Conservation (phyloP, 2,797 vertebrate genomes). For the Hirundo rustica region DNA sequence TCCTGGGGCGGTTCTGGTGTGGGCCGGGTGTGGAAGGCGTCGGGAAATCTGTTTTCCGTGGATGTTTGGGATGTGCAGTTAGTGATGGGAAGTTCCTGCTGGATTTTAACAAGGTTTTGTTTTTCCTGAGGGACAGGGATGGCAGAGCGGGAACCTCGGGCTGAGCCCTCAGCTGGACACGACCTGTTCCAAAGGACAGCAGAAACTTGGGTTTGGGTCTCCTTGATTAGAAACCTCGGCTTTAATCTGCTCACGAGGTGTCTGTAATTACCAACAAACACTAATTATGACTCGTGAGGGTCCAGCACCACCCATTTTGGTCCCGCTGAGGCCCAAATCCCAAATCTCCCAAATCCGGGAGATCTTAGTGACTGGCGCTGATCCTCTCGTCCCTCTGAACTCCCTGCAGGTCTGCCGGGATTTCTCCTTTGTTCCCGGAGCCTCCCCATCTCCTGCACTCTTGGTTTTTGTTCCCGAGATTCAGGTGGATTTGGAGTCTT, state of each 20-base stretch:
- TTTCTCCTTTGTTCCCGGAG: not conserved
- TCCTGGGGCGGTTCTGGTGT: not conserved
- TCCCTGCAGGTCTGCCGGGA: not conserved
- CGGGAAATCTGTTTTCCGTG: not conserved
- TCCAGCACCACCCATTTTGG: fast-evolving
- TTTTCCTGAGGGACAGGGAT: not conserved
- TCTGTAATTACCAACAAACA: not conserved
- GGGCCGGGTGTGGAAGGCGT: not conserved
- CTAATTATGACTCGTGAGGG: not conserved
- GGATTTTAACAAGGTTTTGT: fast-evolving
- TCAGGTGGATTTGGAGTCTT: too few relatives aligned
- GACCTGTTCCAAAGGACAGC: fast-evolving
- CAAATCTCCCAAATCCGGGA: too few relatives aligned
- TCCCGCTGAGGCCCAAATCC: not conserved
- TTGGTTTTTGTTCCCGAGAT: too few relatives aligned
- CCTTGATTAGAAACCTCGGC: fast-evolving
- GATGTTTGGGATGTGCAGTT: fast-evolving
- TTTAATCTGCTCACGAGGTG: not conserved
- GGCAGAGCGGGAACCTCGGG: not conserved
- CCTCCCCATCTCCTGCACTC: not conserved
- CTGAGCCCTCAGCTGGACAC: not conserved
- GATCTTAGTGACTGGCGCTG: fast-evolving
- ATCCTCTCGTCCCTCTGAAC: fast-evolving
- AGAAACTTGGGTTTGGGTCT: fast-evolving
- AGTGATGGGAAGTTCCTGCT: not conserved